Percentiles rank a stretch among this genome's conserved stretches.
These are phyloP conservation scores for Pteruthius melanotis DNA, from an alignment of 2,113 vertebrate species.

Conservation along the genomic window DNA sequence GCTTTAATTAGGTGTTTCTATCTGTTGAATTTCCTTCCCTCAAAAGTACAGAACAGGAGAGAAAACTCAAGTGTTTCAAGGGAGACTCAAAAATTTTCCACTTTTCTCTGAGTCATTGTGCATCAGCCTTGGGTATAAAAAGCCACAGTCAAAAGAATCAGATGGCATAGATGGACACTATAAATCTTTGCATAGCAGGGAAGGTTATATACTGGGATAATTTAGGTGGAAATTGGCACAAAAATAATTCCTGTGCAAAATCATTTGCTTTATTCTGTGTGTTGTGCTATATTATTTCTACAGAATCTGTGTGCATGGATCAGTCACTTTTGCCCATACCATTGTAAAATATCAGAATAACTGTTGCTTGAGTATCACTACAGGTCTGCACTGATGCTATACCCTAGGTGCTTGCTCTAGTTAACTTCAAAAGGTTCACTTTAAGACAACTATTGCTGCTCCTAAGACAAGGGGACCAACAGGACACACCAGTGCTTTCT, in stretches of 20 bases:
- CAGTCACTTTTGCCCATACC: not conserved
- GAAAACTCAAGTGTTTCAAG: not conserved
- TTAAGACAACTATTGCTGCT: not conserved
- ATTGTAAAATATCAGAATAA: not conserved
- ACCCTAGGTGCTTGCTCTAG: not conserved
- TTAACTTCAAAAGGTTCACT: not conserved
- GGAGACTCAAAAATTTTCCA: not conserved
- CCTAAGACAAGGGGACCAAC: not conserved
- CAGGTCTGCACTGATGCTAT: not conserved
- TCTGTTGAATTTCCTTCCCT: conserved; percentile 27
- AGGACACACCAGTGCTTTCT: not conserved
- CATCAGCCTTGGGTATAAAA: not conserved
- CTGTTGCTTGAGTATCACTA: not conserved
- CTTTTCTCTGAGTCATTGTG: not conserved
- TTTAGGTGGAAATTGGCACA: not conserved
- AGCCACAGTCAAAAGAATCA: not conserved
- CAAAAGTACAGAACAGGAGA: not conserved
- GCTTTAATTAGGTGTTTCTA: conserved; percentile 42
- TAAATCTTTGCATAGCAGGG: not conserved
- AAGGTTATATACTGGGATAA: not conserved
- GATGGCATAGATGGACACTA: not conserved
- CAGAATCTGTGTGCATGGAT: not conserved
- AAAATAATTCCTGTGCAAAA: not conserved
- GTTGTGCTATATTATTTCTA: not conserved
- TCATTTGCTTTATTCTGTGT: not conserved